A percentile compares a stretch with the other conserved stretches of the same genome.
Conservation (phyloP, 2,797 vertebrate genomes). For the Ficedula albicollis region DNA sequence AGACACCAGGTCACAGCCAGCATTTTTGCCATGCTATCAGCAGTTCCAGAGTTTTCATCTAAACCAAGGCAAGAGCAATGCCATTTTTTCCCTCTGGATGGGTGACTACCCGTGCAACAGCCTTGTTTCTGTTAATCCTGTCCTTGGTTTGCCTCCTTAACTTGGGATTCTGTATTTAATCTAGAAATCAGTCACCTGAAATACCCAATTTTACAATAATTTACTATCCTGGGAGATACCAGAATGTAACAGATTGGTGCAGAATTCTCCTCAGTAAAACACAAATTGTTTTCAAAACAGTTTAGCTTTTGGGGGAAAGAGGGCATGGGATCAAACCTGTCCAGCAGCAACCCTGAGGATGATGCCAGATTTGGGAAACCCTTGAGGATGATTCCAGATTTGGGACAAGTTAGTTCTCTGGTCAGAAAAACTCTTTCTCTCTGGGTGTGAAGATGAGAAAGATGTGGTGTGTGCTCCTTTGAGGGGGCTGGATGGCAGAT, state of each 20-base stretch:
- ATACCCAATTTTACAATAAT: background rate
- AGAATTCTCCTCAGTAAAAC: background rate
- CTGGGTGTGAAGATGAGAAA: background rate
- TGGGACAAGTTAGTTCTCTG: background rate
- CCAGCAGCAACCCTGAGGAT: background rate
- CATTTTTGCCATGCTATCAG: background rate
- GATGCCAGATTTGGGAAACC: background rate
- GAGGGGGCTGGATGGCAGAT: background rate
- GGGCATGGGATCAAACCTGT: background rate
- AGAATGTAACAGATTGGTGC: background rate
- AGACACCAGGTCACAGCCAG: rapidly evolving
- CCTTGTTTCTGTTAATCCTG: background rate
- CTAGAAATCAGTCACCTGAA: background rate
- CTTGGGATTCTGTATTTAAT: background rate
- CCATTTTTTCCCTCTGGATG: background rate
- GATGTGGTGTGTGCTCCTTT: rapidly evolving
- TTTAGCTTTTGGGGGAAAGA: background rate
- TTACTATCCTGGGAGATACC: background rate
- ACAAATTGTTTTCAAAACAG: background rate
- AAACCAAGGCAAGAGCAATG: background rate
- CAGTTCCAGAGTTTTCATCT: background rate
- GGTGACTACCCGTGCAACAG: background rate
- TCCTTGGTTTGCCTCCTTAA: background rate
- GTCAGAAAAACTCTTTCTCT: background rate
- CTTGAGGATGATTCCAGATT: background rate